Evolutionary conservation across 92 coral and sea anemone species (phyloP).

Genomic region (Porites evermanni): DNA sequence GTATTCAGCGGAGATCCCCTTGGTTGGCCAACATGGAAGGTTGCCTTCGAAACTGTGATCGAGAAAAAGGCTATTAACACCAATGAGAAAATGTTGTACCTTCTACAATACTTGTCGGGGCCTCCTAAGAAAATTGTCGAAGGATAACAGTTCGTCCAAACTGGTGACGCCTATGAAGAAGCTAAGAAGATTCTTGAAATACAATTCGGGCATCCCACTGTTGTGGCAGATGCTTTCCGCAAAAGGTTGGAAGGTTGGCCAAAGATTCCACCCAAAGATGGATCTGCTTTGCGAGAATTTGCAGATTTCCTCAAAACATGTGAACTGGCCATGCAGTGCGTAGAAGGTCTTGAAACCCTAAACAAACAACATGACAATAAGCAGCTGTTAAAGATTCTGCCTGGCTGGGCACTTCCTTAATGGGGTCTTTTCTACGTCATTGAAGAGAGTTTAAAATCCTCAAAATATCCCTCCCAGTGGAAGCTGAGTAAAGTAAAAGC

Average conservation of each 20-base stretch:
- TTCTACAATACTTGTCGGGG: conserved; percentile 54
- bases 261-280: conserved; percentile 61
- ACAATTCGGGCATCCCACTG: conserved; percentile 67
- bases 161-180: too few relatives aligned
- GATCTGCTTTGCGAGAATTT: conserved; percentile 53
- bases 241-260: conserved; percentile 61
- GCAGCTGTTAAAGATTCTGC: conserved; percentile 43
- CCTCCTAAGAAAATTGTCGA: conserved; percentile 61
- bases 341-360: conserved; percentile 63
- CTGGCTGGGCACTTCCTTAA: conserved; percentile 18
- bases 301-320: conserved; percentile 65
- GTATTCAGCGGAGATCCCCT: conserved; percentile 62
- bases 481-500: too few relatives aligned
- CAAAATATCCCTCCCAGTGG: too few relatives aligned
- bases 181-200: neutral
- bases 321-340: conserved; percentile 56
- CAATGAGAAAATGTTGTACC: conserved; percentile 46
- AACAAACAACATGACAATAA: conserved; percentile 60
- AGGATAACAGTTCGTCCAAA: conserved; percentile 18
- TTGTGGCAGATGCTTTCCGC: conserved; percentile 60
- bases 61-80: conserved; percentile 43
- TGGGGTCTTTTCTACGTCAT: neutral
- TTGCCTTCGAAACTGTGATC: conserved; percentile 61
- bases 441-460: too few relatives aligned
- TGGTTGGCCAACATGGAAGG: conserved; percentile 63